Evolutionary conservation across 2,888 invertebrate genomes (phyloP).

Genomic region (Cephus spinipes): DNA sequence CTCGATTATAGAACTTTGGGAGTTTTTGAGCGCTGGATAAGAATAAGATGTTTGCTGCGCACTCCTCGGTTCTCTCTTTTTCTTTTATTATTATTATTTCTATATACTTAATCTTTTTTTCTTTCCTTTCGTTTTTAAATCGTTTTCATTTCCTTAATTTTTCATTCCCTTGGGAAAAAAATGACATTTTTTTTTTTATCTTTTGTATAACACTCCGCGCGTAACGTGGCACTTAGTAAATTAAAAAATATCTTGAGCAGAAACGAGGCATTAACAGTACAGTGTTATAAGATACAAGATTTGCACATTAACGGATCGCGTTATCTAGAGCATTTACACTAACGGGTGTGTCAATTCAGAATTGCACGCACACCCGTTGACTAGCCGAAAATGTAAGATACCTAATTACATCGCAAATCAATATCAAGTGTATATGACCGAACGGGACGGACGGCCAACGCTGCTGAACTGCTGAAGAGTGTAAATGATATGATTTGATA

Average conservation of each 20-base stretch:
- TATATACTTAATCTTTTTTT: constrained; percentile 9
- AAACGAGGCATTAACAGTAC: constrained; percentile 33
- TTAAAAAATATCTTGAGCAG: constrained; percentile 45
- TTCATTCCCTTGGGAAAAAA: neutral
- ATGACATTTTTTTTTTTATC: constrained; percentile 1
- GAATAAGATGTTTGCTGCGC: constrained; percentile 4
- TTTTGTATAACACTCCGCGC: constrained; percentile 43
- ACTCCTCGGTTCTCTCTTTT: neutral
- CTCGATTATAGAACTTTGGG: too few species aligned
- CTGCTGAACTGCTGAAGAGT: neutral
- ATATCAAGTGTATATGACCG: constrained; percentile 32
- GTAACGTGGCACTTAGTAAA: constrained; percentile 36
- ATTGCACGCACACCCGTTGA: constrained; percentile 55
- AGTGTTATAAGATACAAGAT: constrained; percentile 10
- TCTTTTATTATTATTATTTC: constrained; percentile 17
- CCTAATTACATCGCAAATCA: constrained; percentile 31
- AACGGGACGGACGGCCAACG: constrained; percentile 10
- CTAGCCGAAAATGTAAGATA: constrained; percentile 53
- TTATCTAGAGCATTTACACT: constrained; percentile 45
- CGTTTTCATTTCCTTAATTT: constrained; percentile 19
- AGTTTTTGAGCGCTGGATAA: neutral
- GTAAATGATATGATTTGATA: neutral
- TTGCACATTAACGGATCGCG: neutral
- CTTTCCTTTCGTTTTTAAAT: constrained; percentile 35
- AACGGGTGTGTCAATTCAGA: constrained; percentile 40